Percentiles rank a stretch among this genome's conserved stretches.
Evolutionary conservation across 2,888 invertebrate genomes (phyloP).

Genomic region (Urechis unicinctus): DNA sequence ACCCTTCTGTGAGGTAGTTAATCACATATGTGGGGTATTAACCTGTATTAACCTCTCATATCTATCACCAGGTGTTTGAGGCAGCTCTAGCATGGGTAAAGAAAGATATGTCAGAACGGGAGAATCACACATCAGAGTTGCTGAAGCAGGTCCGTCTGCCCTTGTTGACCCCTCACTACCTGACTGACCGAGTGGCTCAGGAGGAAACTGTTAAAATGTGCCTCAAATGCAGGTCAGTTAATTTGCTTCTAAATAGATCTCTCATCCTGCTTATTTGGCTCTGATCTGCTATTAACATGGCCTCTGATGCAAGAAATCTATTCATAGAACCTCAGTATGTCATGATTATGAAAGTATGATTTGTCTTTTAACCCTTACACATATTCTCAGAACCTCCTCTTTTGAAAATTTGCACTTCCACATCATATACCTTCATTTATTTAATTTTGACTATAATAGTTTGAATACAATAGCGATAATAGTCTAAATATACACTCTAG

Average conservation of each 20-base stretch:
- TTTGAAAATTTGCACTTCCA: no score
- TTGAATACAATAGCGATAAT: no score
- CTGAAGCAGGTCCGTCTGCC: conserved; percentile 73
- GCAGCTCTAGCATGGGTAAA: conserved; percentile 77
- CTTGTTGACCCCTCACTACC: conserved; percentile 71
- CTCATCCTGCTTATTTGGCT: not conserved
- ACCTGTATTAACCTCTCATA: not conserved
- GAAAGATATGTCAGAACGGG: conserved; percentile 60
- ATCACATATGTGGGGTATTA: not conserved
- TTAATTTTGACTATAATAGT: no score
- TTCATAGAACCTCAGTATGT: no score
- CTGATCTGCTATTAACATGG: no score
- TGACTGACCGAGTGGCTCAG: conserved; percentile 72
- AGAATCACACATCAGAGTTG: conserved; percentile 62
- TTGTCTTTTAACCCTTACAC: no score
- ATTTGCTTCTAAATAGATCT: not conserved
- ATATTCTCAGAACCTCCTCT: no score
- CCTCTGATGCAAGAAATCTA: no score
- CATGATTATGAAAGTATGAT: no score
- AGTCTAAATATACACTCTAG: no score
- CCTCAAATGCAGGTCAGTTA: conserved; percentile 64
- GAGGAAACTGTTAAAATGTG: conserved; percentile 72
- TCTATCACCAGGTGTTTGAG: conserved; percentile 63
- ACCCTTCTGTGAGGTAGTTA: no score
- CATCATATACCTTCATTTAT: no score